Base-by-base conservation (phyloP, 2,113 vertebrate genomes). In the Climacteris rufus region DNA sequence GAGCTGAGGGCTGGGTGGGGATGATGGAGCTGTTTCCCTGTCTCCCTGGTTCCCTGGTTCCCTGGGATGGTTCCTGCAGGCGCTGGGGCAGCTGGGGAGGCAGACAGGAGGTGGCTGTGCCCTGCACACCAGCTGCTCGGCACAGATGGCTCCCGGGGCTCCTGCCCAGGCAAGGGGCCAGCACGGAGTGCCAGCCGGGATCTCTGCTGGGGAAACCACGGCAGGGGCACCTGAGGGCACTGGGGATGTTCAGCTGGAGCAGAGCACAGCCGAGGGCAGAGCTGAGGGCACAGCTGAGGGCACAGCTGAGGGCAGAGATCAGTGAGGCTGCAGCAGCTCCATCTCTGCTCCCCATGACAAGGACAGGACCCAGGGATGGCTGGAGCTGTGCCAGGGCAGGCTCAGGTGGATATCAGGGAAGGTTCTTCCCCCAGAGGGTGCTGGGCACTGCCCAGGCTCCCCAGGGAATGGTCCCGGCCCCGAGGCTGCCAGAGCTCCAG, bases 81-180 rank as follows among this genome's bases (percentile, higher is more conserved):
- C 33, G 83, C 76, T 77, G 91, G 74, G 1, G 11, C 33, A 81
- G 72, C 70, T 89, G 74, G 53, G 91, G 64, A 45, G 77, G 85
- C 79, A 94, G 86, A 92, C 76, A 92, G 89, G 40, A 94, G 94
- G 93, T 53, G 39, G 50, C 83, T 52, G 42, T 88, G 93, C 80
- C 92, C 89, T 61, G 89, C 93, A 94, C 72, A 72, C 93, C 53
- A 90, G 93, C 82, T 8, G 64, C 92, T 49, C 11, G 8, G 68
- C 7, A 5, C 93, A 87, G 88, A 57, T 82, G 91, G 88, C 65
- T 78, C 35, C 2, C 3, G 2, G 57, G 15, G 57, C 85, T 70
- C 4, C 78, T 60, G 84, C 69, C 35, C 19, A 6, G 49, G 53
- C 12, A 7, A 16, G 0, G 4, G 75, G 17, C 78, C 30, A 11